Evolutionary conservation across 2,797 vertebrate species (phyloP).

Genomic region (Phrynocephalus vlangalii): DNA sequence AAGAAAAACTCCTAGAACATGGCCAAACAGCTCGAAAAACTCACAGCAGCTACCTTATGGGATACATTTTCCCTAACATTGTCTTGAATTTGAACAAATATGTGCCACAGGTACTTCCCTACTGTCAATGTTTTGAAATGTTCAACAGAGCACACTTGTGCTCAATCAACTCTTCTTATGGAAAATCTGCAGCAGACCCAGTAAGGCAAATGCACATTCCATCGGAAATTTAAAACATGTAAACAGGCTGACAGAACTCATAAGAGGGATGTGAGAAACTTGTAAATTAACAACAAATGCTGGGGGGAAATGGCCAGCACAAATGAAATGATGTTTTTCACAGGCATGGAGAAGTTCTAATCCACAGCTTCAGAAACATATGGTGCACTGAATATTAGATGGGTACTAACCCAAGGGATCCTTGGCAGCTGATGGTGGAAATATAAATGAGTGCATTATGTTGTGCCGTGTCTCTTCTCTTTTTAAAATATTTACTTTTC

Average conservation of each 20-base stretch:
- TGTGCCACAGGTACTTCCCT: not conserved
- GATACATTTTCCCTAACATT: not conserved
- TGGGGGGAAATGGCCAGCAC: conserved; percentile 70
- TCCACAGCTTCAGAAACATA: conserved; percentile 69
- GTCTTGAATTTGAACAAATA: not conserved
- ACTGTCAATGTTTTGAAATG: conserved; percentile 16
- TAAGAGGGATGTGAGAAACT: conserved; percentile 71
- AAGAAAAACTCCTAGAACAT: no score
- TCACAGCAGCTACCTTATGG: not conserved
- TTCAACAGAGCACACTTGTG: not conserved
- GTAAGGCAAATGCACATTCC: conserved; percentile 56
- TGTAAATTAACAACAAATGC: conserved; percentile 76
- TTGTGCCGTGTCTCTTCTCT: conserved; percentile 69
- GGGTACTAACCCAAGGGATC: conserved; percentile 57
- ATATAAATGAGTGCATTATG: conserved; percentile 71
- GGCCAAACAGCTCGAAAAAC: no score
- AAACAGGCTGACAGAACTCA: conserved; percentile 70
- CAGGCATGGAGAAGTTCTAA: conserved; percentile 57
- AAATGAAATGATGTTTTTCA: conserved; percentile 66
- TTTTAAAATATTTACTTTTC: conserved; percentile 78
- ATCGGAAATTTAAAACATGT: conserved; percentile 72
- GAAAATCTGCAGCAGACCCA: conserved; percentile 53
- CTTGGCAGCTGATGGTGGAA: conserved; percentile 71
- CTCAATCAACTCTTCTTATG: conserved; percentile 11
- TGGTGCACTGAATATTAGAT: conserved; percentile 59